Percentiles rank a stretch among this genome's conserved stretches.
These are phyloP conservation scores for Drosophila sucinea DNA, from an alignment of 1,140 invertebrate species.

Conservation along the genomic window DNA sequence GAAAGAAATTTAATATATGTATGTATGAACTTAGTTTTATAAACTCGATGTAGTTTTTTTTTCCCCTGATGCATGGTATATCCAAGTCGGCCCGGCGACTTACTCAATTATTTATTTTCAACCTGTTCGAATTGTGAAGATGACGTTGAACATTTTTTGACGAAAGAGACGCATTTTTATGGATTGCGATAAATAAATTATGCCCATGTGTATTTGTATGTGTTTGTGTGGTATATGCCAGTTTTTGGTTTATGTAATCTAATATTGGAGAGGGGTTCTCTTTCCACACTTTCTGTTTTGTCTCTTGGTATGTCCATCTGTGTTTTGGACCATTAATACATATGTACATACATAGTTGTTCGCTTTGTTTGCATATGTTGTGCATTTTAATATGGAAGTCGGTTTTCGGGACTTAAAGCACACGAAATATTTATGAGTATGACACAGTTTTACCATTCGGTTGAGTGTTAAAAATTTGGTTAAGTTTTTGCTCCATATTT, in stretches of 20 bases:
- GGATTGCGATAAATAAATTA: conserved; percentile 13
- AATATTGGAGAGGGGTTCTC: background rate
- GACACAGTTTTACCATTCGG: conserved; percentile 30
- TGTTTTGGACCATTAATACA: conserved; percentile 50
- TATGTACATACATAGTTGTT: conserved; percentile 19
- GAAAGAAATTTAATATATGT: too few species aligned
- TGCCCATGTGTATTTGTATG: background rate
- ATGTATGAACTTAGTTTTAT: too few species aligned
- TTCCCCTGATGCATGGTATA: too few species aligned
- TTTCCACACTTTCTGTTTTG: background rate
- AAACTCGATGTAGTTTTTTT: too few species aligned
- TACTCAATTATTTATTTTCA: background rate
- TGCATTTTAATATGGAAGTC: conserved; percentile 68
- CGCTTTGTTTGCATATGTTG: conserved; percentile 43
- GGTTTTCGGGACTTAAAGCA: conserved; percentile 27
- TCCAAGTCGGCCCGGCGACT: too few species aligned
- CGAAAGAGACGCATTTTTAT: conserved; percentile 11
- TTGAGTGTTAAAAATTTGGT: background rate
- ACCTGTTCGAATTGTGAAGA: conserved; percentile 12
- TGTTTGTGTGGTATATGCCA: conserved; percentile 29
- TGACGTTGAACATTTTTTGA: conserved; percentile 9
- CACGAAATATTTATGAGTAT: conserved; percentile 28
- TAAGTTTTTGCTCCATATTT: conserved; percentile 9
- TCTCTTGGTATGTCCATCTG: conserved; percentile 25
- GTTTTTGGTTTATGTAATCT: conserved; percentile 38